Evolutionary conservation across 2,888 invertebrate genomes (phyloP), one percentile per base, ranked within the genome.

Genomic region (Tetranychus piercei): DNA sequence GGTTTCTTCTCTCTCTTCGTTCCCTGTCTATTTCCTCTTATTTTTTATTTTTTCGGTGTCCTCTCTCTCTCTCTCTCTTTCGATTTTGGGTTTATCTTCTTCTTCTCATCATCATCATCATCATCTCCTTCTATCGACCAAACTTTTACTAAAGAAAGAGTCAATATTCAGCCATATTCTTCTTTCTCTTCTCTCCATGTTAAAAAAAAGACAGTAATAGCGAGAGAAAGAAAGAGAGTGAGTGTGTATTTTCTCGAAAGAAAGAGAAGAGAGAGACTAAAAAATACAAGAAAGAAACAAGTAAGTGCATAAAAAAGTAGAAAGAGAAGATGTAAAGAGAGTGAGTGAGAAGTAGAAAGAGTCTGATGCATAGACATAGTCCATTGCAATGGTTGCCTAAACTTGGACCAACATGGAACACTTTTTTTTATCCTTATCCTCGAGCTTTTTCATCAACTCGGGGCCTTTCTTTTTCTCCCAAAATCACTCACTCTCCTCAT

Each of bases 371-470:
- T n/a, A 20, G 34, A 23, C 69, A 23, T n/a, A 23, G 55, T 55
- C 55, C 55, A 55, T 55, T 55, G 55, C 55, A 55, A 55, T 55
- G 55, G 55, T 55, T 55, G 55, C 15, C 15, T 55, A 55, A 15
- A 55, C 11, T 55, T 55, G 55, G 55, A 55, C 55, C 55, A 55
- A 55, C 11, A 55, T 55, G 55, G 55, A 55, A 55, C 55, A 55
- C 15, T 55, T 55, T 55, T 55, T 55, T 55, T 55, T 55, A 55
- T 55, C 55, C 55, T 69, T 69, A 23, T 69, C 22, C 22, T 69
- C 69, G 34, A 69, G 69, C 34, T 69, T 69, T 69, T 69, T 69
- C 69, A 23, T 69, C 69, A 69, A 18, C 69, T 20, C 66, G 66
- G 66, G 18, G 18, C 66, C 20, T 65, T 20, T 65, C 66, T 65